Evolutionary conservation across 2,797 vertebrate species (phyloP), one percentile per base, ranked within the genome.

Genomic region (Sebastes glaucus): DNA sequence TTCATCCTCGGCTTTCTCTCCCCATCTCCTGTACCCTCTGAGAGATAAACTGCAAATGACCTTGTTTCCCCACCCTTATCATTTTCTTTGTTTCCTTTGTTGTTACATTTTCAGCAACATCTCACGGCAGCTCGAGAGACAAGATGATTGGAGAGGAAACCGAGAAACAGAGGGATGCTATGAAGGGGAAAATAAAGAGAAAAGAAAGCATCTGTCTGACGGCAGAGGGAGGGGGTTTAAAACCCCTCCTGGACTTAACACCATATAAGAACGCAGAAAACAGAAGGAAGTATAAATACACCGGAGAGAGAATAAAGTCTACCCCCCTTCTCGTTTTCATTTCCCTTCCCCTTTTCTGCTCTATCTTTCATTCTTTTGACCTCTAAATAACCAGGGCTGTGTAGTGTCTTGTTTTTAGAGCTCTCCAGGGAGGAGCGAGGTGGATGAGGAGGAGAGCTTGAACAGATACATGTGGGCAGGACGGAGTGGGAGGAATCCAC

Each of bases 391-490:
- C 95, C 95, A 95, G 82, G 78, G 81, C 95, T 95, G 95, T 84
- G 92, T 95, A 95, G 93, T 94, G 96, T 96, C 95, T 95, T 96
- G 96, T 97, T 97, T 97, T 96, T 95, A 96, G 93, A 87, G 94
- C 89, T 93, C 95, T 95, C 90, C 2, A 38, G 94, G 94, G 95
- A 96, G 66, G 20, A 81, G 11, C 78, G 60, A 80, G 38, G 92
- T 65, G 74, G 74, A 92, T 91, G 89, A 90, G 91, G 92, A 93
- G 91, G 93, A 86, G 91, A 96, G 95, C 91, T 93, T 94, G 92
- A 59, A 93, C 95, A 96, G 96, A 96, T 95, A 96, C 96, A 97
- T 97, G 96, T 97, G 96, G 96, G 95, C 92, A 95, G 95, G 94
- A 96, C 96, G 94, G 96, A 95, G 95, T 94, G 78, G 93, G 87